These are phyloP conservation scores for Perca fluviatilis DNA, from an alignment of 2,113 vertebrate species.

Conservation along the genomic window DNA sequence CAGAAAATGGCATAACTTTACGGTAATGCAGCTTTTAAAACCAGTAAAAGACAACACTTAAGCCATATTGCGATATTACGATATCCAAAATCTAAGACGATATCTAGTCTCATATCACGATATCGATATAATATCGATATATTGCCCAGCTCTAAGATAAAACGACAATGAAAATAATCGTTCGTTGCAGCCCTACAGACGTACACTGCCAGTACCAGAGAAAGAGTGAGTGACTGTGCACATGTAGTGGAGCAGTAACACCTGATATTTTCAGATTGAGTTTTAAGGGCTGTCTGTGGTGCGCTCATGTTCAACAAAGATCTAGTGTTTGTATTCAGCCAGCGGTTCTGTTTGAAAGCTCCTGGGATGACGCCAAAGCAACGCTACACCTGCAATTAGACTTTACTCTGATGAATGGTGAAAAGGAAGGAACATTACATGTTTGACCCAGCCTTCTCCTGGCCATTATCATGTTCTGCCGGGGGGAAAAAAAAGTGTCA, in stretches of 20 bases:
- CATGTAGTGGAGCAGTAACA: constrained; percentile 32
- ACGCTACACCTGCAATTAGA: constrained; percentile 74
- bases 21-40: too few relatives aligned
- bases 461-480: constrained; percentile 44
- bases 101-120: too few relatives aligned
- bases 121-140: too few relatives aligned
- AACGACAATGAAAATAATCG: too few relatives aligned
- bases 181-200: too few relatives aligned
- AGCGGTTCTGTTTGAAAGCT: constrained; percentile 61
- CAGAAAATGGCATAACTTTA: too few relatives aligned
- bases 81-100: too few relatives aligned
- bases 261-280: constrained; percentile 52
- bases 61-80: too few relatives aligned
- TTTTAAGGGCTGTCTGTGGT: constrained; percentile 39
- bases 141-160: too few relatives aligned
- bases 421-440: constrained; percentile 53
- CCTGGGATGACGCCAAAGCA: constrained; percentile 57
- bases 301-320: constrained; percentile 62
- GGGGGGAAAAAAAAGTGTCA: constrained; percentile 6
- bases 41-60: too few relatives aligned
- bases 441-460: constrained; percentile 54
- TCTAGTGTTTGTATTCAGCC: constrained; percentile 62
- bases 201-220: not conserved
- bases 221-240: constrained; percentile 6
- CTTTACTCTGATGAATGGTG: constrained; percentile 47